These are phyloP conservation scores for Galleria mellonella DNA, from an alignment of 1,140 invertebrate genomes.

Conservation along the genomic window DNA sequence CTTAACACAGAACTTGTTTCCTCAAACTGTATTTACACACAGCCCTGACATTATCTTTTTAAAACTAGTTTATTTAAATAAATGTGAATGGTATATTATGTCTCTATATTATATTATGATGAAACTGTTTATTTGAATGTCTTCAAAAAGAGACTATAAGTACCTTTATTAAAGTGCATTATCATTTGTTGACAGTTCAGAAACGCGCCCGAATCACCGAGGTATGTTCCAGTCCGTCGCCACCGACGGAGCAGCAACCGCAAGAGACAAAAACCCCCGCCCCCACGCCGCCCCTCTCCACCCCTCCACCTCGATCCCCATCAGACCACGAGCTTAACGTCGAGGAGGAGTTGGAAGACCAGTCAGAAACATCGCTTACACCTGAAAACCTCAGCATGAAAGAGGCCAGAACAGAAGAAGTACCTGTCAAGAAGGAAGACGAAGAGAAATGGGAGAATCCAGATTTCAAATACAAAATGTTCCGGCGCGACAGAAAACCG, in stretches of 20 bases:
- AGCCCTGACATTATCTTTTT: no score
- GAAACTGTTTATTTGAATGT: no score
- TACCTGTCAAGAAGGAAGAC: constrained; percentile 55
- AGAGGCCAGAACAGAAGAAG: constrained; percentile 45
- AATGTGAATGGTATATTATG: no score
- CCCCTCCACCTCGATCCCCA: constrained; percentile 50
- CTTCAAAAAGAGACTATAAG: no score
- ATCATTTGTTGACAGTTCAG: constrained; percentile 56
- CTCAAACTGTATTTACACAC: no score
- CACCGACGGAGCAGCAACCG: constrained; percentile 24
- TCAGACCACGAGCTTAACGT: constrained; percentile 71
- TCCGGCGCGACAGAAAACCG: constrained; percentile 38
- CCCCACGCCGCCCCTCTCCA: constrained; percentile 35
- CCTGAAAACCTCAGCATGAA: constrained; percentile 72
- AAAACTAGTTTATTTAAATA: no score
- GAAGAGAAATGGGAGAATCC: constrained; percentile 62
- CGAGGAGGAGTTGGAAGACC: constrained; percentile 66
- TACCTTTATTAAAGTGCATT: background rate
- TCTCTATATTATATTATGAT: no score
- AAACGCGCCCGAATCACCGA: constrained; percentile 63
- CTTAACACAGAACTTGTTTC: no score
- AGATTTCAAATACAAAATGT: constrained; percentile 52
- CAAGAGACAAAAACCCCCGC: constrained; percentile 47
- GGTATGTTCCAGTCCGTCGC: constrained; percentile 52
- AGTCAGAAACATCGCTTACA: constrained; percentile 59